These are phyloP conservation scores for Epinotia ramella DNA, from an alignment of 2,888 invertebrate genomes.

Conservation along the genomic window DNA sequence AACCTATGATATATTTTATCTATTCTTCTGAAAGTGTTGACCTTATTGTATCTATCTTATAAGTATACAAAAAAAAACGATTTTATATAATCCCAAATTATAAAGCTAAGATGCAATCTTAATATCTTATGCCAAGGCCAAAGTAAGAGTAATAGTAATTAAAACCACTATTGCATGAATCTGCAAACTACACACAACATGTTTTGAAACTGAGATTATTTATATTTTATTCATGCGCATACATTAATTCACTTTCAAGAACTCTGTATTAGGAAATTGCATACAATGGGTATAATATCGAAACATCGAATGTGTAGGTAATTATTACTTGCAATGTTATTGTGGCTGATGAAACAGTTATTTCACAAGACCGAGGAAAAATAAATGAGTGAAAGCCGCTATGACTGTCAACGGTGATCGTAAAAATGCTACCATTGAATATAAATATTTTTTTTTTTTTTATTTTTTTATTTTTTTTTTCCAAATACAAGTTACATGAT, in stretches of 20 bases:
- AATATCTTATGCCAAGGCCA: conserved; percentile 33
- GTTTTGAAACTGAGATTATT: conserved; percentile 40
- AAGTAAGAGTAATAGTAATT: conserved; percentile 28
- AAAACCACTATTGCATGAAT: conserved; percentile 29
- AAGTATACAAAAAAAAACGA: too few relatives aligned
- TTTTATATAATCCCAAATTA: too few relatives aligned
- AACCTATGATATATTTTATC: too few relatives aligned
- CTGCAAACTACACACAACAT: conserved; percentile 2
- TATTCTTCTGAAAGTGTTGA: too few relatives aligned
- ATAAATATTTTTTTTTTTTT: too few relatives aligned
- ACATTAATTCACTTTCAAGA: conserved; percentile 40
- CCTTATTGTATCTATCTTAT: too few relatives aligned
- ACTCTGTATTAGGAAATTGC: conserved; percentile 31
- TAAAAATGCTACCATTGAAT: too few relatives aligned
- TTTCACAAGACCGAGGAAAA: not conserved
- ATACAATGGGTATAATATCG: not conserved
- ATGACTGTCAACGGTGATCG: too few relatives aligned
- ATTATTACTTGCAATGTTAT: not conserved
- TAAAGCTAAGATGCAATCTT: too few relatives aligned
- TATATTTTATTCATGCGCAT: conserved; percentile 37
- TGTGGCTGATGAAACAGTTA: not conserved
- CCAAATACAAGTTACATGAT: too few relatives aligned
- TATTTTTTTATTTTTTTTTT: too few relatives aligned
- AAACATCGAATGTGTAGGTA: conserved; percentile 17
- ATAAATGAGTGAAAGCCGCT: not conserved